A percentile compares a stretch with the other conserved stretches of the same genome.
phyloP scores from a whole-genome alignment of 1,140 invertebrate species.

The Dolichoris vasculosae region DNA sequence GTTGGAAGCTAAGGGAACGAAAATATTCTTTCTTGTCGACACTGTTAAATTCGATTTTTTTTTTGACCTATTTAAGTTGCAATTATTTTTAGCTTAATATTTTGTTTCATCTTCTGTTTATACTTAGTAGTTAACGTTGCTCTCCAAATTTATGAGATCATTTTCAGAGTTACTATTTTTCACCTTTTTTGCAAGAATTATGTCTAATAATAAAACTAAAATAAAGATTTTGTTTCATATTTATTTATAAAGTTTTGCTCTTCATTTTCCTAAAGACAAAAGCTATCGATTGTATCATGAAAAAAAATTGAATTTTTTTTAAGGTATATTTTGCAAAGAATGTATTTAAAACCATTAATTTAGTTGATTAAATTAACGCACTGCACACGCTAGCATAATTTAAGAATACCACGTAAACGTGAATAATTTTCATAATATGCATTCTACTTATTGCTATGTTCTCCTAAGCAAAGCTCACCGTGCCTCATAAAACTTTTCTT shows the following conservation, averaged over 20 bases:
- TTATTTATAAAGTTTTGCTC: too few relatives aligned
- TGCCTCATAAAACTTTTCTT: constrained; percentile 11
- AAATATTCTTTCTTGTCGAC: neutral
- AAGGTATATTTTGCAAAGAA: neutral
- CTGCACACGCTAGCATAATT: neutral
- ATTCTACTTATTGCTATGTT: constrained; percentile 5
- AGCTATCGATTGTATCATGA: too few relatives aligned
- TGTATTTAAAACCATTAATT: neutral
- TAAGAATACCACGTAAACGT: constrained; percentile 19
- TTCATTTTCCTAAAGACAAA: too few relatives aligned
- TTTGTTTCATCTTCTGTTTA: neutral
- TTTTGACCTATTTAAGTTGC: neutral
- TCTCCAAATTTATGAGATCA: neutral
- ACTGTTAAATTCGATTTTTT: neutral
- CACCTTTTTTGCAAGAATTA: neutral
- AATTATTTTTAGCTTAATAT: neutral
- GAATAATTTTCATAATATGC: constrained; percentile 1
- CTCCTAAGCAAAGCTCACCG: constrained; percentile 11
- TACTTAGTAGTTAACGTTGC: neutral
- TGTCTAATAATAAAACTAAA: too few relatives aligned
- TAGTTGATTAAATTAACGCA: neutral
- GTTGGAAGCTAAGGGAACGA: neutral
- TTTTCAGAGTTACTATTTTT: neutral
- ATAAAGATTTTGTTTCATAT: too few relatives aligned
- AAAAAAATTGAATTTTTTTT: too few relatives aligned